Evolutionary conservation across 1,140 invertebrate genomes (phyloP).

Genomic region (Heliconius himera): DNA sequence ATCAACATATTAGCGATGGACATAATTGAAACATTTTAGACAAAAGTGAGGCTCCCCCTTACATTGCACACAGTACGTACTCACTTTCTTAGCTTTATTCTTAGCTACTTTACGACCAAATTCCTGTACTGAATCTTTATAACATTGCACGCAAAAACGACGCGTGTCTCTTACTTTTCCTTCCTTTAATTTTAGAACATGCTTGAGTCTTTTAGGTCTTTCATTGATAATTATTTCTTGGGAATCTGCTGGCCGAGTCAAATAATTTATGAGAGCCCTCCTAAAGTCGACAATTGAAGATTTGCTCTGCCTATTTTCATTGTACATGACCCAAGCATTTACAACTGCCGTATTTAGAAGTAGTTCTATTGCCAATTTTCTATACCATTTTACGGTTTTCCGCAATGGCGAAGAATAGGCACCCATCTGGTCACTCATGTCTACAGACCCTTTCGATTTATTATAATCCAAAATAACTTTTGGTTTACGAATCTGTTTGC

Average conservation of each 20-base stretch:
- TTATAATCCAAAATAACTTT: slow-evolving; percentile 70
- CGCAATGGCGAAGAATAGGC: slow-evolving; percentile 64
- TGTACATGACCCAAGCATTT: slow-evolving; percentile 51
- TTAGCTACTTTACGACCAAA: slow-evolving; percentile 51
- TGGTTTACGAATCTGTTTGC: slow-evolving; percentile 60
- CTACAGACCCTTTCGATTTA: slow-evolving; percentile 62
- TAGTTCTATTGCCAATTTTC: slow-evolving; percentile 67
- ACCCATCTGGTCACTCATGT: slow-evolving; percentile 70
- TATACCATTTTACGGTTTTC: slow-evolving; percentile 67
- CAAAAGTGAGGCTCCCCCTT: slow-evolving; percentile 50
- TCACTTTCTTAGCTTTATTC: slow-evolving; percentile 56
- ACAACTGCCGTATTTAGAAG: slow-evolving; percentile 60
- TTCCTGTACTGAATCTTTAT: slow-evolving; percentile 51
- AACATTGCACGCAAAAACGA: slow-evolving; percentile 53
- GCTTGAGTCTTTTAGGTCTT: slow-evolving; percentile 56
- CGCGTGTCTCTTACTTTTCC: slow-evolving; percentile 53
- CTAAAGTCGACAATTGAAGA: slow-evolving; percentile 25
- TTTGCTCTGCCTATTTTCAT: slow-evolving; percentile 19
- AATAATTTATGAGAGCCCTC: slow-evolving; percentile 20
- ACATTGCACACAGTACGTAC: slow-evolving; percentile 52
- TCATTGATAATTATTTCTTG: slow-evolving; percentile 43
- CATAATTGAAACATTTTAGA: slow-evolving; percentile 54
- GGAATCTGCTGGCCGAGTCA: slow-evolving; percentile 38
- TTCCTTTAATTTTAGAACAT: slow-evolving; percentile 54
- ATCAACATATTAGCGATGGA: slow-evolving; percentile 53